Evolutionary conservation across 2,113 vertebrate genomes (phyloP).

Genomic region (Balaeniceps rex): DNA sequence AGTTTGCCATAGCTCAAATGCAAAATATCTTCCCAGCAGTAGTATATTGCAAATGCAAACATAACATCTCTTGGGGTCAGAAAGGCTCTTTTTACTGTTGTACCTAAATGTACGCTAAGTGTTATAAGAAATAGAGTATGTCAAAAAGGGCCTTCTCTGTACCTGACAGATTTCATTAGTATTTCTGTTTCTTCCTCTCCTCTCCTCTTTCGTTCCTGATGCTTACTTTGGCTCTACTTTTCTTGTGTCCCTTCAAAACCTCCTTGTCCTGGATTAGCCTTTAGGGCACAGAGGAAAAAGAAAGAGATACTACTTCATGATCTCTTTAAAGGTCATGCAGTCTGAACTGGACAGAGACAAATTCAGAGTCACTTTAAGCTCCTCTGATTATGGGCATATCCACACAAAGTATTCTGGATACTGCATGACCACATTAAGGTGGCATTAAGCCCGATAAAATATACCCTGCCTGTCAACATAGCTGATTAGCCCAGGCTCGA

Average conservation of each 20-base stretch:
- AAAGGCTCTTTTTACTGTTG: not conserved
- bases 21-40: not conserved
- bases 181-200: not conserved
- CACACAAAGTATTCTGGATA: not conserved
- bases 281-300: not conserved
- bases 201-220: not conserved
- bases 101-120: not conserved
- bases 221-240: slow-evolving; percentile 3
- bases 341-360: not conserved
- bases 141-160: not conserved
- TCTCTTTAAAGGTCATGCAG: not conserved
- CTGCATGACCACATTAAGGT: not conserved
- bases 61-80: not conserved
- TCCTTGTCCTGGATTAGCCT: not conserved
- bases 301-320: not conserved
- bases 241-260: not conserved
- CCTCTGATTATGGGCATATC: not conserved
- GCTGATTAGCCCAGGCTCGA: not conserved
- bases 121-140: not conserved
- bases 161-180: not conserved
- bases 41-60: not conserved
- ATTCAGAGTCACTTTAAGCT: not conserved
- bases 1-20: not conserved
- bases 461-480: not conserved
- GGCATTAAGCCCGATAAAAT: not conserved